Evolutionary conservation across 2,797 vertebrate species (phyloP).

Genomic region (Macropodus opercularis): DNA sequence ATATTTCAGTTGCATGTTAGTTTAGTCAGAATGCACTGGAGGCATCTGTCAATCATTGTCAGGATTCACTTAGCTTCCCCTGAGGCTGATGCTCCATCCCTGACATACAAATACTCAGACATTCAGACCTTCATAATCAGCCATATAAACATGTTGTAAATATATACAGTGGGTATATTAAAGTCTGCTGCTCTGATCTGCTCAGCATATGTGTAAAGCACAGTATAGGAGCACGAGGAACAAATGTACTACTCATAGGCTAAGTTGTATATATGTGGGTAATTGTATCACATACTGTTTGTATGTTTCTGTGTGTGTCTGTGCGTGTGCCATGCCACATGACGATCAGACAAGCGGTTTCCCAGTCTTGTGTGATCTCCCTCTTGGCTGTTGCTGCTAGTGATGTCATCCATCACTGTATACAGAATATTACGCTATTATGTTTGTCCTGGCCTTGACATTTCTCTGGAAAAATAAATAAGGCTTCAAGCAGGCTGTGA

Average conservation of each 20-base stretch:
- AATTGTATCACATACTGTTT: conserved; percentile 44
- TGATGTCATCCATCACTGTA: conserved; percentile 74
- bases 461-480: conserved; percentile 69
- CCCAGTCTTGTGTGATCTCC: conserved; percentile 60
- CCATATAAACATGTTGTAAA: background rate
- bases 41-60: conserved; percentile 72
- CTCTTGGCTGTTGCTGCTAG: conserved; percentile 55
- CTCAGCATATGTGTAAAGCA: conserved; percentile 30
- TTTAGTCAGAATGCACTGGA: conserved; percentile 62
- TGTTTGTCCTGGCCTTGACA: conserved; percentile 65
- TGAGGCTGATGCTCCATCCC: conserved; percentile 29
- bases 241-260: conserved; percentile 30
- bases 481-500: conserved; percentile 36
- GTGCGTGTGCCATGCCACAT: conserved; percentile 35
- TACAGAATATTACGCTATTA: conserved; percentile 65
- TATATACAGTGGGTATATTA: background rate
- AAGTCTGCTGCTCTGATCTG: background rate
- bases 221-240: conserved; percentile 12
- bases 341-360: conserved; percentile 64
- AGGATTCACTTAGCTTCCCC: conserved; percentile 20
- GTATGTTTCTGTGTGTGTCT: conserved; percentile 24
- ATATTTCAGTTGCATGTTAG: conserved; percentile 43
- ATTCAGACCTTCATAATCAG: background rate
- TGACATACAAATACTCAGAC: conserved; percentile 36
- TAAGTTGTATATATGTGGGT: conserved; percentile 54